Base-by-base conservation (phyloP, 1,140 invertebrate species). In the Homalodisca vitripennis region DNA sequence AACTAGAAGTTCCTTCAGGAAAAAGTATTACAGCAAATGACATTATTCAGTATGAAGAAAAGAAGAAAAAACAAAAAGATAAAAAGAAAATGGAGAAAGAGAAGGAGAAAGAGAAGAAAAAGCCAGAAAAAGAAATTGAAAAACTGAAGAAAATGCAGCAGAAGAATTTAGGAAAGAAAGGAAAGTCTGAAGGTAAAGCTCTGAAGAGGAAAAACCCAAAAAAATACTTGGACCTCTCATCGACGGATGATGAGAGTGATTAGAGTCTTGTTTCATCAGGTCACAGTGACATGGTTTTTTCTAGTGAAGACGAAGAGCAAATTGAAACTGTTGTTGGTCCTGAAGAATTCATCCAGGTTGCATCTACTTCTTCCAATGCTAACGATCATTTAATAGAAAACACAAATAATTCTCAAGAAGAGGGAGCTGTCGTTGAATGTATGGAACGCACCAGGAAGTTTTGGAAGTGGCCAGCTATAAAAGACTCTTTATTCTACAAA, bases 401-500 rank as follows among this genome's bases (percentile, higher is more conserved):
- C 34, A 41, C 6, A 41, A 41, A 41, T 41, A 17, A 41, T 41
- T 10, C 6, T 17, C 17, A 68, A 6, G 26, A 57, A 14, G 57
- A 68, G 22, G 46, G 30, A 17, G 67, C 67, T 29, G 14, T 13
- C 27, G 55, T 68, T 10, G 27, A 26, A 13, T 29, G 46, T 17
- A 68, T 68, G 67, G 27, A 27, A 26, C 53, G 17, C 27, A 30
- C 30, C 20, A 26, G 22, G 17, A 68, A 68, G 55, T 30, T 48
- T 20, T 68, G 67, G 67, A 68, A 63, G 32, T 68, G 67, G 67
- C 67, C 67, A 22, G 67, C 53, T 66, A 64, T 27, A 24, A 48
- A 65, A 20, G 67, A 68, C 57, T 2, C 20, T 20, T 14, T 68
- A 6, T 20, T 46, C 14, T 68, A 68, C 30, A 27, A 63, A 20